Base-by-base conservation (phyloP, 2,797 vertebrate genomes). In the Melanitta fusca region DNA sequence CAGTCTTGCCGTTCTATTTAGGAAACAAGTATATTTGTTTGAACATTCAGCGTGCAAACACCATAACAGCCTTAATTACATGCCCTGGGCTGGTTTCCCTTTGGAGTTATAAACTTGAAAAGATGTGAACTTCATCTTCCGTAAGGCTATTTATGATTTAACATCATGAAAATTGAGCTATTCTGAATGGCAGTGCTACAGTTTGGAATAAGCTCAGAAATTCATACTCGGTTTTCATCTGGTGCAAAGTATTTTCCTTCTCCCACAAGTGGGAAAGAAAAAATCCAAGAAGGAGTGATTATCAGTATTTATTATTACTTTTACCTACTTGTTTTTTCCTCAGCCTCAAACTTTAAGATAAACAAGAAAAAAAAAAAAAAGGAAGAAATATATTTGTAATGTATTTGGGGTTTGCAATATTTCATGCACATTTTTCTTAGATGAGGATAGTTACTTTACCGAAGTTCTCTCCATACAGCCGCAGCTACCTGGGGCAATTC, bases 1-100 rank as follows among this genome's bases (percentile, higher is more conserved):
- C 32, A 66, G 13, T 80, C 15, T 73, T 83, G 8, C 17, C 22
- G 6, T 62, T 89, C 81, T 60, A 66, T 71, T 89, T 56, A 47
- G 38, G 73, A 74, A 74, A 56, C 6, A 45, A 30, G 20, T 38
- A 60, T 8, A 8, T 11, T 74, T 91, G 8, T 54, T 74, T 66
- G 25, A 86, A 91, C n/a, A 68, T 78, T 56, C 56, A 41, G 22
- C 45, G 32, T 71, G 28, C 70, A 81, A 62, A 78, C 73, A 18
- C 6, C 0, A 0, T 62, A 66, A 54, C 53, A 80, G 18, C 10
- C 47, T 73, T 74, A 62, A 88, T 90, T 83, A 22, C 0, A 0
- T 88, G 34, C 38, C 28, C 32, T 68, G 51, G 34, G 32, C 56
- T 78, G 8, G 7, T 70, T 85, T 89, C 8, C 15, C 47, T 88